phyloP scores from a whole-genome alignment of 2,113 vertebrate genomes.

The Eublepharis macularius region DNA sequence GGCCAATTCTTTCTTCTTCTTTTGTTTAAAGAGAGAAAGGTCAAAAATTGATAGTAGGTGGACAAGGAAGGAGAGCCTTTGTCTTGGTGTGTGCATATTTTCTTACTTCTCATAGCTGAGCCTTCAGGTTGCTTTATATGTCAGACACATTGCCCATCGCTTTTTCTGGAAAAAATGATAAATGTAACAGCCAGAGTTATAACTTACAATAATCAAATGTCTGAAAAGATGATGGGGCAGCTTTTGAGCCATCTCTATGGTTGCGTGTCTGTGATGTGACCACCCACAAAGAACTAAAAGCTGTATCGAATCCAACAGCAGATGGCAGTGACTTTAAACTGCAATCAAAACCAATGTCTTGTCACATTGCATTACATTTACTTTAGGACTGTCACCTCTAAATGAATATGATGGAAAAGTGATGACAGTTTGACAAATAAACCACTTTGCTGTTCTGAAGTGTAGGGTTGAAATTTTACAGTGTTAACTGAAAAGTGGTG shows the following conservation, averaged over 20 bases:
- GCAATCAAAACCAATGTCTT: constrained; percentile 6
- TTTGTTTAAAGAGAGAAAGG: not conserved
- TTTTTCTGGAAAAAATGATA: not conserved
- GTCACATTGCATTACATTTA: not conserved
- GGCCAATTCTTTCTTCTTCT: too few relatives aligned
- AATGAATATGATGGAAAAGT: constrained; percentile 10
- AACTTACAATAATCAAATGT: not conserved
- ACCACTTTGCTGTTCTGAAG: not conserved
- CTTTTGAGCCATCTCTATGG: not conserved
- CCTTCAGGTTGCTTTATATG: constrained; percentile 9
- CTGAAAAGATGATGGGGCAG: not conserved
- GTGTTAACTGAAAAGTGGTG: not conserved
- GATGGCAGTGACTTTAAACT: constrained; percentile 25
- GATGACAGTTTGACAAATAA: constrained; percentile 35
- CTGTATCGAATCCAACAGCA: constrained; percentile 19
- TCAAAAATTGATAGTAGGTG: not conserved
- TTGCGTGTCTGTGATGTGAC: not conserved
- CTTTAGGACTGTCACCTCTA: constrained; percentile 25
- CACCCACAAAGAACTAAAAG: not conserved
- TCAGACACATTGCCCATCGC: not conserved
- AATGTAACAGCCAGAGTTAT: not conserved
- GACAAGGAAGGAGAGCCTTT: not conserved
- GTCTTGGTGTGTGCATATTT: not conserved
- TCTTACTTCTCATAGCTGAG: constrained; percentile 10
- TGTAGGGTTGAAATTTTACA: not conserved